These are phyloP conservation scores for Chrysolina haemoptera DNA, from an alignment of 2,888 invertebrate species.

Conservation along the genomic window DNA sequence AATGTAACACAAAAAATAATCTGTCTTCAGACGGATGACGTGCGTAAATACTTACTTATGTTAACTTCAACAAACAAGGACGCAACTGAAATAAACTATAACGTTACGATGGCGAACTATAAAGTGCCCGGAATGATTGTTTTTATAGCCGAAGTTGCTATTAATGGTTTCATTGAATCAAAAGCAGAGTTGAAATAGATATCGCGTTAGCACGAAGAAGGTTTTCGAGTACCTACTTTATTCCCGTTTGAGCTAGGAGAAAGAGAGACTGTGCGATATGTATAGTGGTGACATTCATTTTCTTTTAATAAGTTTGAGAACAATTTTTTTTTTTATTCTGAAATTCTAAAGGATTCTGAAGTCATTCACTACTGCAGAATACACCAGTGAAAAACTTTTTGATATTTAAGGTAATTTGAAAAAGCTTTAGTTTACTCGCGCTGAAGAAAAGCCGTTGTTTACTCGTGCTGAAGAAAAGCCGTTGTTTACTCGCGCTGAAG, in stretches of 20 bases:
- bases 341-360: too few relatives aligned
- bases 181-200: not conserved
- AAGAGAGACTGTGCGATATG: not conserved
- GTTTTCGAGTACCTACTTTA: conserved; percentile 10
- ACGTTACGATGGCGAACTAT: conserved; percentile 6
- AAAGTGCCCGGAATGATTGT: conserved; percentile 15
- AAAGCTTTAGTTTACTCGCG: too few relatives aligned
- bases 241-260: not conserved
- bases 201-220: not conserved
- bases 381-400: too few relatives aligned
- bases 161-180: conserved; percentile 6
- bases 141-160: not conserved
- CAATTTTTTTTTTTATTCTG: too few relatives aligned
- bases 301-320: too few relatives aligned
- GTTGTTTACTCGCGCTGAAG: too few relatives aligned
- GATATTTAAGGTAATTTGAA: too few relatives aligned
- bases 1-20: conserved; percentile 9
- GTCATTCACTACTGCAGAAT: too few relatives aligned
- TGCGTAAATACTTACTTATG: conserved; percentile 18
- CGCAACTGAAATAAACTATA: conserved; percentile 10
- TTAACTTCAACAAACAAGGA: conserved; percentile 18
- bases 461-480: too few relatives aligned
- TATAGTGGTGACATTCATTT: too few relatives aligned
- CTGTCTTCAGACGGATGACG: conserved; percentile 9
- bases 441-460: too few relatives aligned